Evolutionary conservation across 2,113 vertebrate genomes (phyloP).

Genomic region (Murina feae): DNA sequence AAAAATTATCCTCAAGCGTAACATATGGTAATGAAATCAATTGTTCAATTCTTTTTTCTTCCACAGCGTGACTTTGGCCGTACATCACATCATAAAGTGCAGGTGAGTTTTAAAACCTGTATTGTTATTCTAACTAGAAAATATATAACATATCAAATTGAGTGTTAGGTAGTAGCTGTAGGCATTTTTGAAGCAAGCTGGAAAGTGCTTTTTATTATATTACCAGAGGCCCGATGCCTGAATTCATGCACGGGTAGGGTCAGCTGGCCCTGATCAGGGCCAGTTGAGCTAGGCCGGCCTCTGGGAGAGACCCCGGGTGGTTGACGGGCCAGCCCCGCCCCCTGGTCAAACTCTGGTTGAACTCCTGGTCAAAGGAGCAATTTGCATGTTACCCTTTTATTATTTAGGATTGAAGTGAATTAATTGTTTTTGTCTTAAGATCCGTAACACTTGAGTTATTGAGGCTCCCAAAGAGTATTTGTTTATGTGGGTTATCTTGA

Average conservation of each 20-base stretch:
- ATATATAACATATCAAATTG: not conserved
- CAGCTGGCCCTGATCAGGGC: too few relatives aligned
- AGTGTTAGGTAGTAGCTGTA: not conserved
- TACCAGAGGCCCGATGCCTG: too few relatives aligned
- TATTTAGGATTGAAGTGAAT: not conserved
- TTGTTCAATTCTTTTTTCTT: slow-evolving; percentile 41
- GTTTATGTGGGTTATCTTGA: not conserved
- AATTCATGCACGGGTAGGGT: too few relatives aligned
- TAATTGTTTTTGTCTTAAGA: not conserved
- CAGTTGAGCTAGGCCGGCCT: too few relatives aligned
- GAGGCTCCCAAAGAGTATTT: not conserved
- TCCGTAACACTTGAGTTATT: not conserved
- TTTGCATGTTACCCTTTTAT: too few relatives aligned
- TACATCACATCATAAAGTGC: slow-evolving; percentile 83
- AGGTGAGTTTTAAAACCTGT: not conserved
- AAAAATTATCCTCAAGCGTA: slow-evolving; percentile 32
- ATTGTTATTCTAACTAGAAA: not conserved
- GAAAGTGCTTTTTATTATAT: slow-evolving; percentile 1
- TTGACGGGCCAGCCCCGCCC: too few relatives aligned
- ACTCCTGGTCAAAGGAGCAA: too few relatives aligned
- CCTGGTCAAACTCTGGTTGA: too few relatives aligned
- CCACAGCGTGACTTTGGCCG: slow-evolving; percentile 87
- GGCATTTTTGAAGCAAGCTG: not conserved
- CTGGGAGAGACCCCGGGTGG: too few relatives aligned
- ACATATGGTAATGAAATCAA: slow-evolving; percentile 7